These are phyloP conservation scores for Stegophylla sp. DNA, from an alignment of 2,888 invertebrate genomes.

Conservation along the genomic window DNA sequence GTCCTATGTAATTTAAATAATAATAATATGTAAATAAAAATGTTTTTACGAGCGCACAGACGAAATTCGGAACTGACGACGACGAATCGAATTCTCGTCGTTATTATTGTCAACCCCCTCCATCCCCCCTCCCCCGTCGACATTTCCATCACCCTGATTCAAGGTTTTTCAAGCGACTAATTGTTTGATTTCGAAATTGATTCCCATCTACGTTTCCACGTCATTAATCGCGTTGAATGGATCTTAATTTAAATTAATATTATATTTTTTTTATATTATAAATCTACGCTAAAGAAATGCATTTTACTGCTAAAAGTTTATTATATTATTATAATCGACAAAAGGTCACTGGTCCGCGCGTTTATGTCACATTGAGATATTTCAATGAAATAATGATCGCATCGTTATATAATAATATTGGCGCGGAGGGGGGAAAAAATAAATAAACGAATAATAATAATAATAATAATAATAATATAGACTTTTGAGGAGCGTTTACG, in stretches of 20 bases:
- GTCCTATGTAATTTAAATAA: no score
- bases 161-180: not conserved
- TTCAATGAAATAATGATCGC: not conserved
- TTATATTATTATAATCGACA: not conserved
- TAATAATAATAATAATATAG: no score
- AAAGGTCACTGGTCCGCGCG: not conserved
- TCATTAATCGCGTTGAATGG: slow-evolving; percentile 22
- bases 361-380: not conserved
- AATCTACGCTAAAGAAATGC: not conserved
- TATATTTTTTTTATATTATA: slow-evolving; percentile 16
- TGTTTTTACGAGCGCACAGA: no score
- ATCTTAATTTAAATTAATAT: not conserved
- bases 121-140: no score
- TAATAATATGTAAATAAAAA: no score
- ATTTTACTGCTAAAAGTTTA: not conserved
- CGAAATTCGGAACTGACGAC: no score
- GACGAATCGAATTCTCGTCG: no score
- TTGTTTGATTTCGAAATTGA: slow-evolving; percentile 9
- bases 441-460: not conserved
- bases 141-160: not conserved
- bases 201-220: not conserved
- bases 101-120: no score
- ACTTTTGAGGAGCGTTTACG: no score
- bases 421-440: not conserved
- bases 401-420: not conserved